phyloP scores from a whole-genome alignment of 2,113 vertebrate genomes.

The Aptenodytes forsteri region DNA sequence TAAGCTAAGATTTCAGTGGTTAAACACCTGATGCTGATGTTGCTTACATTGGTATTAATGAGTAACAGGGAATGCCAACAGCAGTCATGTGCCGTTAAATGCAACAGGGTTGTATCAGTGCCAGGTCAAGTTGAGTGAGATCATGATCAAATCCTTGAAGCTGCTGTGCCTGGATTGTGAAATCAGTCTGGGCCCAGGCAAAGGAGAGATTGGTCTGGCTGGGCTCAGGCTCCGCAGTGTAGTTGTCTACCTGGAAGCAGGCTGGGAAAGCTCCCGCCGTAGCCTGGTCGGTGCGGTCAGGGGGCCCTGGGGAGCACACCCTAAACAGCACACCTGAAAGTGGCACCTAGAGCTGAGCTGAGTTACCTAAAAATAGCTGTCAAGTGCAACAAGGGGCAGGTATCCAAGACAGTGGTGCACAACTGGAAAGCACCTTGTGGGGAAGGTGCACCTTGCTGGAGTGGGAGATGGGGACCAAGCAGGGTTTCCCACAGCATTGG shows the following conservation, averaged over 20 bases:
- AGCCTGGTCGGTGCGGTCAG: neutral
- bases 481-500: neutral
- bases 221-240: neutral
- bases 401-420: neutral
- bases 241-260: neutral
- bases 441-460: neutral
- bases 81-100: neutral
- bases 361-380: neutral
- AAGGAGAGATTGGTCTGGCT: neutral
- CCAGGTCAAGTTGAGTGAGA: neutral
- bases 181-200: neutral
- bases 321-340: neutral
- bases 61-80: neutral
- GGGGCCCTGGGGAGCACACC: neutral
- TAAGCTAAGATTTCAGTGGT: neutral
- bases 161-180: neutral
- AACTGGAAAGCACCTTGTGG: neutral
- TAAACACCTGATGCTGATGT: neutral
- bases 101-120: neutral
- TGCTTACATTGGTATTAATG: constrained; percentile 34
- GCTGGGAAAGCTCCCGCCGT: neutral
- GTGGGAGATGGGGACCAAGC: neutral
- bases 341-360: neutral
- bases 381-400: neutral
- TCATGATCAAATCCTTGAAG: neutral